These are phyloP conservation scores for Serinus canaria DNA, from an alignment of 2,113 vertebrate genomes.

Conservation along the genomic window DNA sequence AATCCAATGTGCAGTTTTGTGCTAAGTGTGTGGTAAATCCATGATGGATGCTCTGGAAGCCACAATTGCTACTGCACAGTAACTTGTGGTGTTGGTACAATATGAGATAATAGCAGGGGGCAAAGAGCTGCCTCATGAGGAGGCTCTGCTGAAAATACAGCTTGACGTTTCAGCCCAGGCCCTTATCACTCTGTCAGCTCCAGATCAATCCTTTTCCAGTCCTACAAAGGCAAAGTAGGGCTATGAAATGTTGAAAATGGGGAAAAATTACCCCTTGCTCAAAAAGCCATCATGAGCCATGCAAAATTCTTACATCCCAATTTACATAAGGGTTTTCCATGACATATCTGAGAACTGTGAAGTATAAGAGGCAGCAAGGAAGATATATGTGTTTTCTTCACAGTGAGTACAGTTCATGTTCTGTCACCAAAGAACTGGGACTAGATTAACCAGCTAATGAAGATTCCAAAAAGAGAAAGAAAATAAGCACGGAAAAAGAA, in stretches of 20 bases:
- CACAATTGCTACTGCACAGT: background rate
- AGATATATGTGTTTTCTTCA: background rate
- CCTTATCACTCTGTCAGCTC: background rate
- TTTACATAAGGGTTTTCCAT: background rate
- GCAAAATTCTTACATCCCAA: background rate
- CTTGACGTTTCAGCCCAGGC: background rate
- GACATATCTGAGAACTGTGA: background rate
- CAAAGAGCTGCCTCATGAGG: background rate
- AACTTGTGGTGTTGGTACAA: constrained; percentile 2
- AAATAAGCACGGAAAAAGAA: background rate
- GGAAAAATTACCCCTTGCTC: background rate
- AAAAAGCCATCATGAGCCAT: background rate
- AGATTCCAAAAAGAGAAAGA: background rate
- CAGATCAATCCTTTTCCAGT: background rate
- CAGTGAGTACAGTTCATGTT: background rate
- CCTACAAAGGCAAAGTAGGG: background rate
- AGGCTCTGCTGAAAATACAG: background rate
- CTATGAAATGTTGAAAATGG: background rate
- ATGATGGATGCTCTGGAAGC: background rate
- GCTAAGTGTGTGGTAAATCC: constrained; percentile 49
- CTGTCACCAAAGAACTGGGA: background rate
- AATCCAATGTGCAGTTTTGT: background rate
- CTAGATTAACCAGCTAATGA: background rate
- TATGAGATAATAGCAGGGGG: constrained; percentile 33
- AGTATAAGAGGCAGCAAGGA: background rate